These are phyloP conservation scores for Tragulus kanchil DNA, from an alignment of 2,113 vertebrate genomes.

Conservation along the genomic window DNA sequence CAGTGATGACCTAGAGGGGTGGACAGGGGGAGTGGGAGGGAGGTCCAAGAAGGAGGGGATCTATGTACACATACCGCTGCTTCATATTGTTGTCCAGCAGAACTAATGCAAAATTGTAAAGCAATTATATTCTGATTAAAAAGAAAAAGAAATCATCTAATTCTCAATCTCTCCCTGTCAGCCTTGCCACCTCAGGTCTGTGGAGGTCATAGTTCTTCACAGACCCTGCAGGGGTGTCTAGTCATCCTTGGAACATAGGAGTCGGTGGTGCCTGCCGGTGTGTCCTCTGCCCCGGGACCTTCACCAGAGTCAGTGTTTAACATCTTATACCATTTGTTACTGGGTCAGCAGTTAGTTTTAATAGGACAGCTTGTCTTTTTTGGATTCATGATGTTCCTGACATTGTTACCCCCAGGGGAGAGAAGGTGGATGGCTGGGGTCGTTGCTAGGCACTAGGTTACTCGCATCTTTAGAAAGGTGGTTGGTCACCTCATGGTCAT, in stretches of 20 bases:
- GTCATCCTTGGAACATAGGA: accelerated
- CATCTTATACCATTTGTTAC: background rate
- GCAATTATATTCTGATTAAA: background rate
- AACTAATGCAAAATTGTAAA: background rate
- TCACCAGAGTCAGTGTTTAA: background rate
- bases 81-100: background rate
- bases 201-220: background rate
- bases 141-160: background rate
- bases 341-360: background rate
- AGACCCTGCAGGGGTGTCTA: background rate
- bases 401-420: background rate
- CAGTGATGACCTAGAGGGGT: background rate
- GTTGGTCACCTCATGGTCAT: background rate
- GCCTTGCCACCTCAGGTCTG: background rate
- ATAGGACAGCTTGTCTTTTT: background rate
- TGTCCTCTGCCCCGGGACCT: background rate
- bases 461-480: background rate
- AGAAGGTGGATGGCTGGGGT: background rate
- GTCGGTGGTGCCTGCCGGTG: background rate
- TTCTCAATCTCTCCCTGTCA: background rate
- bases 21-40: background rate
- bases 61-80: background rate
- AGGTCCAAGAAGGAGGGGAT: background rate
- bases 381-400: background rate
- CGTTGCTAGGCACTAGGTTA: background rate